Conservation (phyloP, 2,797 vertebrate species). For the Schizopygopsis pylzovi region DNA sequence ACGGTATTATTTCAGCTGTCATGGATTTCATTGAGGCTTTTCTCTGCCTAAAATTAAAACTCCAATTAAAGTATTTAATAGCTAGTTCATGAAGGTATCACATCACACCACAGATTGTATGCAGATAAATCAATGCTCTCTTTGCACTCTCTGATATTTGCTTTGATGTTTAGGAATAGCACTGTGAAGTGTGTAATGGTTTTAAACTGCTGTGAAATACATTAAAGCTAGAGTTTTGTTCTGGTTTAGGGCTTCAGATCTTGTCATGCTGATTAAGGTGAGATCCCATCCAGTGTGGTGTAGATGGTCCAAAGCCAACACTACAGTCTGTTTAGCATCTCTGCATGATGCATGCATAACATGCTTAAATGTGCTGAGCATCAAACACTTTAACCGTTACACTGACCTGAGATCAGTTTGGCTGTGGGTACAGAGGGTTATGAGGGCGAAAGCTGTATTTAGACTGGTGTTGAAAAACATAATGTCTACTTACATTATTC, state of each 20-base stretch:
- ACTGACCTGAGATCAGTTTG: slow-evolving; percentile 2
- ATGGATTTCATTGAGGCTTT: slow-evolving; percentile 26
- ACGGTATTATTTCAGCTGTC: slow-evolving; percentile 50
- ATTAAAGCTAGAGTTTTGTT: slow-evolving; percentile 3
- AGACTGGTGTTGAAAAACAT: background rate
- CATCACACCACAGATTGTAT: background rate
- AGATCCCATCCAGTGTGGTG: background rate
- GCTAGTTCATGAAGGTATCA: slow-evolving; percentile 13
- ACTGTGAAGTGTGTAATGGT: background rate
- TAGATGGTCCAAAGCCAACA: slow-evolving; percentile 16
- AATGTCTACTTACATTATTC: background rate
- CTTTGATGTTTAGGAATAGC: slow-evolving; percentile 38
- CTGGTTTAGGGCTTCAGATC: slow-evolving; percentile 28
- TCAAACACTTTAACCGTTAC: background rate
- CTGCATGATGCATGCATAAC: slow-evolving; percentile 19
- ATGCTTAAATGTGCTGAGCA: slow-evolving; percentile 32
- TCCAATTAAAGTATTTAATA: slow-evolving; percentile 41
- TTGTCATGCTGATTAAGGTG: slow-evolving; percentile 21
- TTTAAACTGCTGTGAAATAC: slow-evolving; percentile 9
- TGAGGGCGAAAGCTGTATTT: background rate
- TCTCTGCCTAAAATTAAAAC: slow-evolving; percentile 33
- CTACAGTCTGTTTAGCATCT: slow-evolving; percentile 26
- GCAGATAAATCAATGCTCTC: background rate
- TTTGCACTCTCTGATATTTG: background rate
- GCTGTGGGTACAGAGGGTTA: background rate